Percentiles rank a stretch among this genome's conserved stretches.
phyloP scores from a whole-genome alignment of 2,797 vertebrate species.

The Todus mexicanus region DNA sequence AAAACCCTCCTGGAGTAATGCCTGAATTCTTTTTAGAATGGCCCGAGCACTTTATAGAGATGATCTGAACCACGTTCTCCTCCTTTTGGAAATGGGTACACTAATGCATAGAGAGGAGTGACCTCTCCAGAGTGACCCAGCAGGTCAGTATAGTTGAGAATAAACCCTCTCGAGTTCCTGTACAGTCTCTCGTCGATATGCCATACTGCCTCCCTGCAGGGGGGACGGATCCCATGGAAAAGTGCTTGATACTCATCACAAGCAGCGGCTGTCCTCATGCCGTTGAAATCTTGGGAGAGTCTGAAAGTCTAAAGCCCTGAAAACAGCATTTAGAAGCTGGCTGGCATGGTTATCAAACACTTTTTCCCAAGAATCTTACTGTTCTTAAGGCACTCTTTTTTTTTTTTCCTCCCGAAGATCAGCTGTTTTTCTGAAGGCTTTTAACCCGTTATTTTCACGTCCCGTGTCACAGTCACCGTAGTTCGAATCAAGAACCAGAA shows the following conservation, averaged over 20 bases:
- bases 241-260: constrained; percentile 46
- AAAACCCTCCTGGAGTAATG: not conserved
- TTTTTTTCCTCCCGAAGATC: not conserved
- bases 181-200: not conserved
- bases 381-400: not conserved
- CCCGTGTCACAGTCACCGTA: not conserved
- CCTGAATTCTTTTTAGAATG: not conserved
- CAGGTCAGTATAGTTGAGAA: not conserved
- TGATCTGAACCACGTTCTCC: not conserved
- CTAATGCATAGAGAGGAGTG: not conserved
- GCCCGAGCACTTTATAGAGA: constrained; percentile 44
- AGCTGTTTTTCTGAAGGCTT: constrained; percentile 31
- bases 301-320: constrained; percentile 12
- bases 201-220: not conserved
- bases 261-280: not conserved
- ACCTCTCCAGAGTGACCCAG: not conserved
- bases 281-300: not conserved
- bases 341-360: constrained; percentile 35
- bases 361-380: not conserved
- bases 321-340: not conserved
- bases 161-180: not conserved
- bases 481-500: not conserved
- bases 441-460: not conserved
- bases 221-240: constrained; percentile 1
- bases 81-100: not conserved